Conservation (phyloP, 2,888 invertebrate genomes). For the Drosophila ezoana region DNA sequence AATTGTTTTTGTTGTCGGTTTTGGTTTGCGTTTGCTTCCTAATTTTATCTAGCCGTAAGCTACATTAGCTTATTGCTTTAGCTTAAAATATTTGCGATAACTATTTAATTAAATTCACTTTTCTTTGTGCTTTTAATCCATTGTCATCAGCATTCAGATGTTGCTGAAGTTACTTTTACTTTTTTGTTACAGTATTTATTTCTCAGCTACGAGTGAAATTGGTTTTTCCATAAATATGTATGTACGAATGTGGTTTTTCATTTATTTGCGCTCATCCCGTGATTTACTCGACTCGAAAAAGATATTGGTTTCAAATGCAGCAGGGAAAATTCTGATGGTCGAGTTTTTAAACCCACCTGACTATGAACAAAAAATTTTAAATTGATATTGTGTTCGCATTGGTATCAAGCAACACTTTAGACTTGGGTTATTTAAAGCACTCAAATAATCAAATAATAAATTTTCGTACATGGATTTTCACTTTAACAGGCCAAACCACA, state of each 20-base stretch:
- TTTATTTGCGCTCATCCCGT: too few relatives aligned
- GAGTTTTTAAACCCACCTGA: not conserved
- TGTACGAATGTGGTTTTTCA: too few relatives aligned
- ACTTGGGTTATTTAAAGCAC: conserved; percentile 50
- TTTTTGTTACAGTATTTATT: too few relatives aligned
- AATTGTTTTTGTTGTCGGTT: not conserved
- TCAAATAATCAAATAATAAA: conserved; percentile 53
- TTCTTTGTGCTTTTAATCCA: not conserved
- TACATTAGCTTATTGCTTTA: conserved; percentile 3
- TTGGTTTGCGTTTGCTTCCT: not conserved
- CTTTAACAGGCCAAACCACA: conserved; percentile 44
- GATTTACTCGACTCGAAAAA: not conserved
- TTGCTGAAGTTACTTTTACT: not conserved
- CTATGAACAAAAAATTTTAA: conserved; percentile 4
- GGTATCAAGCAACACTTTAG: conserved; percentile 28
- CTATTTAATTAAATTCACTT: not conserved
- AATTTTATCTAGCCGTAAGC: not conserved
- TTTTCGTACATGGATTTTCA: conserved; percentile 56
- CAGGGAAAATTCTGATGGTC: too few relatives aligned
- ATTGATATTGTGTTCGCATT: conserved; percentile 35
- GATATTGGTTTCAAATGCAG: not conserved
- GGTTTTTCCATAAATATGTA: conserved; percentile 1
- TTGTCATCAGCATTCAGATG: conserved; percentile 2
- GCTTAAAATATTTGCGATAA: not conserved
- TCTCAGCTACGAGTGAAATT: not conserved